Conservation (phyloP, 2,797 vertebrate species). For the Premnoplex brunnescens region DNA sequence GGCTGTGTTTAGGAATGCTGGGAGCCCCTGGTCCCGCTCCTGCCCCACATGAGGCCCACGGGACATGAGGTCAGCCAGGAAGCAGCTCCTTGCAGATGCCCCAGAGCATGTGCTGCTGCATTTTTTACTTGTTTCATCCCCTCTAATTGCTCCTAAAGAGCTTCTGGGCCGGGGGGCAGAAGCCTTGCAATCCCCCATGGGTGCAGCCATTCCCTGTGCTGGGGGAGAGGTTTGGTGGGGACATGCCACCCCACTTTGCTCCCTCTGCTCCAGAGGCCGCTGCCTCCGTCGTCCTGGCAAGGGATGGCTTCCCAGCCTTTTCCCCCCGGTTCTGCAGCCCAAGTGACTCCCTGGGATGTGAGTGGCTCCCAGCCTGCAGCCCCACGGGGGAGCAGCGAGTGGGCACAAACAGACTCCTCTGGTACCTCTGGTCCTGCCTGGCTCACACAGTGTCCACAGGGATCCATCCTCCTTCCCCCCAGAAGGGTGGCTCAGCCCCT, state of each 20-base stretch:
- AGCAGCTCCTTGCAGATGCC: background rate
- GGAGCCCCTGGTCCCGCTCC: background rate
- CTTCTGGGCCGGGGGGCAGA: background rate
- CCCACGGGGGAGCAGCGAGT: too few relatives aligned
- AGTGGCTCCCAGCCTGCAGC: background rate
- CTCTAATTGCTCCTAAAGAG: background rate
- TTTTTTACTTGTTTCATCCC: background rate
- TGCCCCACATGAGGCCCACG: background rate
- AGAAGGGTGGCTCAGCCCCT: too few relatives aligned
- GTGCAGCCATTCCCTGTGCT: background rate
- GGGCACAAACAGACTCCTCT: too few relatives aligned
- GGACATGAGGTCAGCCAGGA: background rate
- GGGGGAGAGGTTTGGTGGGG: background rate
- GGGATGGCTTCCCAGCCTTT: background rate
- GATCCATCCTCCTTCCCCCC: too few relatives aligned
- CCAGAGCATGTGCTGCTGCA: background rate
- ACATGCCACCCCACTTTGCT: background rate
- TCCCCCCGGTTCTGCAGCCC: background rate
- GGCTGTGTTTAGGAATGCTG: rapidly evolving
- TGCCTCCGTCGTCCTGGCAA: background rate
- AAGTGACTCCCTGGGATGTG: rapidly evolving
- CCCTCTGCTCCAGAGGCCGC: background rate
- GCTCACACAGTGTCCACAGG: too few relatives aligned
- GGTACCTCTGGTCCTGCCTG: too few relatives aligned
- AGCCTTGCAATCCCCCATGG: rapidly evolving